Evolutionary conservation across 1,140 invertebrate genomes (phyloP), one percentile per base, ranked within the genome.

Genomic region (Drosophila tropicalis): DNA sequence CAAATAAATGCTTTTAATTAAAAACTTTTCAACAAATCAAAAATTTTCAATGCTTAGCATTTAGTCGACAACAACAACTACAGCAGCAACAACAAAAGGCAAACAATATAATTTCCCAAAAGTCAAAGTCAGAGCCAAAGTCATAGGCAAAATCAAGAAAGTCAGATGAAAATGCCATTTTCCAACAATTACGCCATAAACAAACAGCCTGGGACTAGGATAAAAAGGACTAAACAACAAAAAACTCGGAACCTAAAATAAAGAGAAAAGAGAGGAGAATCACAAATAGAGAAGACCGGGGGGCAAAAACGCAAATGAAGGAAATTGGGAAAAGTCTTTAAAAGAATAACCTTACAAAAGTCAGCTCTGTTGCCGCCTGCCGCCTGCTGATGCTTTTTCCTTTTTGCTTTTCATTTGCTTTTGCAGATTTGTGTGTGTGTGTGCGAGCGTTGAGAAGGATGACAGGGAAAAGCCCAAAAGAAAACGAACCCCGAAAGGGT

Each of bases 141-240:
- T 47, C 75, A 54, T 65, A 76, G 36, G 64, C 61, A 41, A 51
- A 61, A 40, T 57, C 55, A 32, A 62, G 55, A 22, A 34, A 57
- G 55, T 57, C 55, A 57, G 55, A 34, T 10, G 17, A 60, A 44
- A 68, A 70, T 34, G 65, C 64, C 64, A 68, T 75, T 78, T 78
- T 65, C 68, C 76, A 78, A 71, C 76, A 75, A 78, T 78, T 78
- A 78, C 74, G 66, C 61, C 72, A 73, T 73, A 76, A 76, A 73
- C 76, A 78, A 68, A 36, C 56, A 39, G 56, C 29, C 56, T 40
- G 63, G 40, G 64, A 29, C 69, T 12, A 47, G 56, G 36, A 44
- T 17, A 15, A 17, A 39, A 34, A 34, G 56, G 56, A 58, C 15
- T 34, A 19, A 36, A 58, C 29, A 58, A 29, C 29, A 29, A 29